Evolutionary conservation across 2,888 invertebrate species (phyloP), one percentile per base, ranked within the genome.

Genomic region (Morpho deidamia): DNA sequence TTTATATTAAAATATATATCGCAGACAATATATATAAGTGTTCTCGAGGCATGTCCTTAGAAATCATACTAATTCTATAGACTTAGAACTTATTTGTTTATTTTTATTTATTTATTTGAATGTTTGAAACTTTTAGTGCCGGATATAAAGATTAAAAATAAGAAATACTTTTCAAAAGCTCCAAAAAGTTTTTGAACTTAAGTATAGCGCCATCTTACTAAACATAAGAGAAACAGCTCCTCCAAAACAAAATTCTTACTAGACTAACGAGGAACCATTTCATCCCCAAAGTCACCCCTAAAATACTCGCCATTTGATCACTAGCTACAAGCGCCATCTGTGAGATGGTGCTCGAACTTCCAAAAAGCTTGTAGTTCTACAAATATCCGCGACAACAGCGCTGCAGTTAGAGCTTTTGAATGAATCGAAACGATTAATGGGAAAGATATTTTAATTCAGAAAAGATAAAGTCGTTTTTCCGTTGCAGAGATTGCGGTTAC

Each of bases 391-490:
- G 10, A 63, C 40, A 61, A 74, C 80, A 77, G 77, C 78, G 77
- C 76, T 52, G 44, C 66, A 66, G 64, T 55, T 44, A 38, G 65
- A 83, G 80, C 84, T 89, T 82, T 83, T 89, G 85, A 89, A 89
- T 89, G 88, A 86, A 85, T 70, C 32, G 8, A 23, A 44, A 39
- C 49, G 51, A 50, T 39, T 57, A 38, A 60, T 47, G 58, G 55
- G 72, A 77, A 78, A 69, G 59, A 58, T 44, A 57, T 65, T 70
- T 71, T 78, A 68, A 50, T 1, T 0, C 7, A 5, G 11, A 54
- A 33, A 46, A 51, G 39, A 69, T 70, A 81, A 66, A 74, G 81
- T 76, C 71, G 68, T 61, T 60, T 75, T 79, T 79, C 38, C 71
- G 55, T 54, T 72, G 67, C 55, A 53, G 60, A 63, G 53, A 67